Evolutionary conservation across 2,888 invertebrate species (phyloP).

Genomic region (Ommatoiulus sabulosus): DNA sequence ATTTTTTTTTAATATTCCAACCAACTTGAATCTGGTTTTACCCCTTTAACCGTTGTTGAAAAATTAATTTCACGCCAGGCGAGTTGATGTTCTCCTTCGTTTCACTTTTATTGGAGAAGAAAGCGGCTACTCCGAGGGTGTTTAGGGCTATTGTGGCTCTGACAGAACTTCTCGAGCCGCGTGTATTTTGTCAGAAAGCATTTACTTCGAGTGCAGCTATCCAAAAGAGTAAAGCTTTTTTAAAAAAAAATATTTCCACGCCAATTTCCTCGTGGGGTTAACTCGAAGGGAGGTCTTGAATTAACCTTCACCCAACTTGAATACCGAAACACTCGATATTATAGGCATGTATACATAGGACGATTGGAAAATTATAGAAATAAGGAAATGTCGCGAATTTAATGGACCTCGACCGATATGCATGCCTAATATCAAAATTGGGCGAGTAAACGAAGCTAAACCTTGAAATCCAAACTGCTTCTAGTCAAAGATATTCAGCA

Average conservation of each 20-base stretch:
- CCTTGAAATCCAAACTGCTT: no score
- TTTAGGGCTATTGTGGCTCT: not conserved
- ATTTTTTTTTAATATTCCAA: not conserved
- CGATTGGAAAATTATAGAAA: not conserved
- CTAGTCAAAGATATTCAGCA: no score
- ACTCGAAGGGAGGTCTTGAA: not conserved
- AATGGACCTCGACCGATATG: no score
- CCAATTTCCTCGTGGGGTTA: not conserved
- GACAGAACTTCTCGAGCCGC: not conserved
- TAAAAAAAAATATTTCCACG: not conserved
- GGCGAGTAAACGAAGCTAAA: no score
- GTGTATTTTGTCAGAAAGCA: slow-evolving; percentile 5
- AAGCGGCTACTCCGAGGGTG: not conserved
- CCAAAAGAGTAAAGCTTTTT: not conserved
- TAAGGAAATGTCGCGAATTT: not conserved
- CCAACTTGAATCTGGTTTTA: slow-evolving; percentile 31
- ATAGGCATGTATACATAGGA: not conserved
- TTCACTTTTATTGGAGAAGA: slow-evolving; percentile 28
- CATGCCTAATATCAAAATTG: no score
- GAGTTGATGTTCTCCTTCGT: not conserved
- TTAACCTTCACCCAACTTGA: not conserved
- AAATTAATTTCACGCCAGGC: slow-evolving; percentile 40
- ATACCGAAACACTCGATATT: not conserved
- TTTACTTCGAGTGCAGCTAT: not conserved
- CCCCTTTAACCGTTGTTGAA: slow-evolving; percentile 31